Base-by-base conservation (phyloP, 2,113 vertebrate species). In the Rhabdornis inornatus region DNA sequence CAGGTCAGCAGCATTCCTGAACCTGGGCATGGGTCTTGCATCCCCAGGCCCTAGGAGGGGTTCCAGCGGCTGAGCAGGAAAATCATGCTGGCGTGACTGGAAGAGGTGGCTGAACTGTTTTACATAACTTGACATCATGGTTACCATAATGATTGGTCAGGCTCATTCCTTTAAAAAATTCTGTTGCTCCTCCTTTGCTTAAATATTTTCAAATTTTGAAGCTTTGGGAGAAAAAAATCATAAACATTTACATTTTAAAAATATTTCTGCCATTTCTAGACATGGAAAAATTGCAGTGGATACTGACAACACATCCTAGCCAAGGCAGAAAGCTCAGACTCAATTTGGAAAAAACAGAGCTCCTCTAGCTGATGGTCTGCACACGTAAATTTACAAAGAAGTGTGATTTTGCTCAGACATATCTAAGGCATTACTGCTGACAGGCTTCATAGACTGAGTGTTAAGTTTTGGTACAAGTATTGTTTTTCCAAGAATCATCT, bases 41-140 rank as follows among this genome's bases (percentile, higher is more conserved):
- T 27, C 27, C 22, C 27, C 27, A 55, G 49, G 49, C 57, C 15
- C 21, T 3, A 3, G 17, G 25, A 3, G 3, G 27, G 21, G 13
- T 33, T 63, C 27, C 21, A 27, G 27, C 61, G 68, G 27, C 3
- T 19, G 9, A 25, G 22, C 9, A 61, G n/a, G 5, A 71, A 3
- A 22, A 12, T 68, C 31, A 27, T 13, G 2, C 3, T 7, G 2
- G 10, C 52, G 16, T 1, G 5, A 19, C 7, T 64, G 10, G 10
- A 74, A n/a, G 25, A 27, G 16, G 4, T 2, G 9, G 7, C 16
- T 44, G 27, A 0, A 0, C 4, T n/a, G 27, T 40, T 13, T 53
- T 45, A 37, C 5, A 15, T 40, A 35, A 40, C 25, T 33, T 77
- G 71, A 72, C 25, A 21, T 25, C 40, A 75, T 22, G 13, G 13